These are phyloP conservation scores for Indicator indicator DNA, from an alignment of 2,113 vertebrate species.

Conservation along the genomic window DNA sequence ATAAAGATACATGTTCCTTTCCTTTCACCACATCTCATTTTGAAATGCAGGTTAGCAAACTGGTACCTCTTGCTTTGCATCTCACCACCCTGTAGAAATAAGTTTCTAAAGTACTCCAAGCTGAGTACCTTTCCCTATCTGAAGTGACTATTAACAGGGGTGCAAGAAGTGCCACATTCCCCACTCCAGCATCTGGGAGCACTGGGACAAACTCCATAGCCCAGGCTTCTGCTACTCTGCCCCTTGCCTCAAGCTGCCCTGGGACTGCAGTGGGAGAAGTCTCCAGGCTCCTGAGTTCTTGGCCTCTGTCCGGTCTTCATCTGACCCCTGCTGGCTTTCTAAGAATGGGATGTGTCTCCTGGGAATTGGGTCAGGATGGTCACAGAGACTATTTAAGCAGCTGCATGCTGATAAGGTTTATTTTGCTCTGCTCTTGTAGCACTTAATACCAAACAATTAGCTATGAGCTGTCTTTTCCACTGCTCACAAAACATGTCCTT, in stretches of 20 bases:
- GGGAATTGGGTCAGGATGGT: not conserved
- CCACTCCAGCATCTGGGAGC: not conserved
- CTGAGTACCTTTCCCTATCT: not conserved
- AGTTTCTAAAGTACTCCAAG: not conserved
- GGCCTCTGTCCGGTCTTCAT: not conserved
- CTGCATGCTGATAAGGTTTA: not conserved
- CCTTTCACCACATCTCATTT: not conserved
- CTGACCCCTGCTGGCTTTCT: constrained; percentile 13
- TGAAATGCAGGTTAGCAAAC: not conserved
- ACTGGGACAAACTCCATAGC: not conserved
- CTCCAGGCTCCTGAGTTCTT: not conserved
- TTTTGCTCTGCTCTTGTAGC: constrained; percentile 1
- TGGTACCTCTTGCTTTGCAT: not conserved
- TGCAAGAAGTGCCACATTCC: not conserved
- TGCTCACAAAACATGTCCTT: not conserved
- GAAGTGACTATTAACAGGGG: not conserved
- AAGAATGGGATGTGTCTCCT: not conserved
- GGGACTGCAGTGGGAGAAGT: not conserved
- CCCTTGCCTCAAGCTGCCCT: not conserved
- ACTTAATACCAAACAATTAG: not conserved
- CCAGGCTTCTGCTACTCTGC: not conserved
- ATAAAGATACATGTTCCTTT: not conserved
- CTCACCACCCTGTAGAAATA: not conserved
- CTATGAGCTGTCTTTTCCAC: not conserved
- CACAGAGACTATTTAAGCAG: not conserved